Evolutionary conservation across 1,140 invertebrate genomes (phyloP).

Genomic region (Drosophila bipectinata): DNA sequence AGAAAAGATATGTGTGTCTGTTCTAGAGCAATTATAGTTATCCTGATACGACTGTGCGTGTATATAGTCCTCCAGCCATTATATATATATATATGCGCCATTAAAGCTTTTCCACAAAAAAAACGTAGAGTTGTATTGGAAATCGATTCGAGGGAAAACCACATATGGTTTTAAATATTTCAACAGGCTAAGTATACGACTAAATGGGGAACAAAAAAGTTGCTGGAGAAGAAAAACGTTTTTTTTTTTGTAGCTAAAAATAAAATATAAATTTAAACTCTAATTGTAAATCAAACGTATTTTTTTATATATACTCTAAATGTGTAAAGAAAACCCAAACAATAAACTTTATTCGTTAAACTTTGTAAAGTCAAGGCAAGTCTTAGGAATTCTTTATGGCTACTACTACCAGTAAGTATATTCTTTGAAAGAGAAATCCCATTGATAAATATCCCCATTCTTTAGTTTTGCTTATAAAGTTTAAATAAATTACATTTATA

Average conservation of each 20-base stretch:
- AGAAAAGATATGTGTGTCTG: slow-evolving; percentile 1
- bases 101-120: neutral
- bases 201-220: neutral
- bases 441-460: no score
- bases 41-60: slow-evolving; percentile 21
- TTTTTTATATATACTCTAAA: neutral
- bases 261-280: neutral
- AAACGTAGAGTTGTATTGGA: neutral
- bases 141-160: slow-evolving; percentile 11
- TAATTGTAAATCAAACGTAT: neutral
- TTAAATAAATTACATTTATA: neutral
- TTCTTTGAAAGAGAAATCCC: no score
- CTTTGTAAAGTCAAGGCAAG: neutral
- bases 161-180: slow-evolving; percentile 1
- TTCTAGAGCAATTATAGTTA: slow-evolving; percentile 30
- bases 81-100: no score
- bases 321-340: neutral
- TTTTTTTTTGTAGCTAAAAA: neutral
- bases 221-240: neutral
- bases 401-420: no score
- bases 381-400: neutral
- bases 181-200: neutral
- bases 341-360: no score
- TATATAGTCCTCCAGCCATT: no score
- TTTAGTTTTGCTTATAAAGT: no score